Percentiles rank a stretch among this genome's conserved stretches.
Evolutionary conservation across 1,140 invertebrate genomes (phyloP).

Genomic region (Sitobion miscanthi): DNA sequence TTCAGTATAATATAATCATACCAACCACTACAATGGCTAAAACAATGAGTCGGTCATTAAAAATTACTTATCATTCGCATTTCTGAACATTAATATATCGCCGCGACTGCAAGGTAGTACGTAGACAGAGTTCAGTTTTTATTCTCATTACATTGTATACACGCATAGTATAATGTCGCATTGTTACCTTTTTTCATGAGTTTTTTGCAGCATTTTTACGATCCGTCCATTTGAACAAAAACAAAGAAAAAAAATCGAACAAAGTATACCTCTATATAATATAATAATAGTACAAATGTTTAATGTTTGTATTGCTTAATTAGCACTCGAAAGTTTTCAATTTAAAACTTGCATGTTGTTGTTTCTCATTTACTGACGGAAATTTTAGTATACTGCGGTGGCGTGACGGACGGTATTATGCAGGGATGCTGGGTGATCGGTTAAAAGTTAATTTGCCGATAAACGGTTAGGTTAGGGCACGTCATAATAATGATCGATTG

Average conservation of each 20-base stretch:
- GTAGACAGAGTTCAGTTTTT: background rate
- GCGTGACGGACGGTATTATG: background rate
- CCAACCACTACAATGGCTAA: background rate
- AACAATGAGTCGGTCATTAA: background rate
- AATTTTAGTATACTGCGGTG: background rate
- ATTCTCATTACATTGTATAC: background rate
- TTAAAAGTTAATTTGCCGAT: conserved; percentile 16
- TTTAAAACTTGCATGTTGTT: background rate
- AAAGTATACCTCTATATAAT: background rate
- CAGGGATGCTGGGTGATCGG: background rate
- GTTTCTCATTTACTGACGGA: background rate
- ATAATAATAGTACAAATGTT: background rate
- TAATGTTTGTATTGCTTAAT: background rate
- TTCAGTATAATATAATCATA: background rate
- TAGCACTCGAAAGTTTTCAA: background rate
- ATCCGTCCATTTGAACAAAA: background rate
- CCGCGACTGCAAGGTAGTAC: background rate
- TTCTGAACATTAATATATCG: background rate
- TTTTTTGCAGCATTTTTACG: background rate
- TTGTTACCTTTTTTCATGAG: background rate
- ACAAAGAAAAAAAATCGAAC: background rate
- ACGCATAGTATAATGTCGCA: background rate
- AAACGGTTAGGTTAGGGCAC: background rate
- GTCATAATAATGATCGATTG: conserved; percentile 2
- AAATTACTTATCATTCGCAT: conserved; percentile 4